Base-by-base conservation (phyloP, 2,888 invertebrate genomes). In the Cephus sareptanus region DNA sequence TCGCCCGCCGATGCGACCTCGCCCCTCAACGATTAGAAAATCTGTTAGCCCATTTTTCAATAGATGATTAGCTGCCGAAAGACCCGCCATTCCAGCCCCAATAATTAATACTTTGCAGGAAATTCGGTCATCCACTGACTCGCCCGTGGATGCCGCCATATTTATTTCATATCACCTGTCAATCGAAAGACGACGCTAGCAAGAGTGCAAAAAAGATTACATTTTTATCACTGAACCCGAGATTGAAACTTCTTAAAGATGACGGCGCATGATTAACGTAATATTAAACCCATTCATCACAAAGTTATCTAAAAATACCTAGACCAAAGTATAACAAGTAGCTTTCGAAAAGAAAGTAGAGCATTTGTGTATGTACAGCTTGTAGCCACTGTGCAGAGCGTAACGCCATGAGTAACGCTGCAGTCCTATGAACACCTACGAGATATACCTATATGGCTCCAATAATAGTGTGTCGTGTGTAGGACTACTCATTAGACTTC, bases 81-180 rank as follows among this genome's bases (percentile, higher is more conserved):
- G 92, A 73, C 97, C 97, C 81, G 97, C 96, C 93, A 96, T 95
- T 82, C 97, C 97, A 85, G 95, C 97, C 75, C 97, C 97, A 87
- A 97, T 94, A 87, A 97, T 97, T 85, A 97, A 92, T 84, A 97
- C 94, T 93, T 96, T 96, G 87, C 94, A 94, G 79, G 88, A 90
- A 87, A 89, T 90, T 82, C 86, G 89, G 80, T 87, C 87, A 86
- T 90, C 88, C 81, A 85, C 86, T 79, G 88, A 87, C 77, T 89
- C 88, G 78, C 87, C 87, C 81, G 90, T 89, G 87, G 92, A 88
- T 83, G 89, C 88, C 90, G 91, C 90, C 91, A 91, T 91, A 86
- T 90, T 90, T 81, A 82, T 37, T 70, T 76, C 35, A 33, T 37
- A 37, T 31, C 77, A 71, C 56, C 77, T 77, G 74, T 77, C 77